These are phyloP conservation scores for Crepidodera aurea DNA, from an alignment of 2,888 invertebrate genomes.

Conservation along the genomic window DNA sequence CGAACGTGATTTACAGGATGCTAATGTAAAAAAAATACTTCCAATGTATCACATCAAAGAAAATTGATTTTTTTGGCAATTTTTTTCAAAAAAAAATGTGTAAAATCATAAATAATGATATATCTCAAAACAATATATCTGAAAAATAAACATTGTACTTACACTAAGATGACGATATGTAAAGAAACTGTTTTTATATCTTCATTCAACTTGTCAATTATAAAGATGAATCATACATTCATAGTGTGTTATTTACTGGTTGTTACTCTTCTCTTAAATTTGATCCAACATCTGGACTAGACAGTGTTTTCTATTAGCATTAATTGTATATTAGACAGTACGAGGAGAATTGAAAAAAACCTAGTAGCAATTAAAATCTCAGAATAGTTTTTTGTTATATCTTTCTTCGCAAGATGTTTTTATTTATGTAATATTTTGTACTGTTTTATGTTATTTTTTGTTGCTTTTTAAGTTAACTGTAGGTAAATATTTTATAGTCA, in stretches of 20 bases:
- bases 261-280: not conserved
- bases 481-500: too few relatives aligned
- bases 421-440: not conserved
- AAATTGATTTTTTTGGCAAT: too few relatives aligned
- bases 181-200: not conserved
- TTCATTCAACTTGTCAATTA: slow-evolving; percentile 1
- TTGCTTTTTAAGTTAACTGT: too few relatives aligned
- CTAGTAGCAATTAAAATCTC: not conserved
- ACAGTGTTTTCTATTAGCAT: slow-evolving; percentile 7
- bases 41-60: too few relatives aligned
- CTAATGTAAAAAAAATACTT: not conserved
- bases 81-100: too few relatives aligned
- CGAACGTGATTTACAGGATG: not conserved
- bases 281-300: slow-evolving; percentile 4
- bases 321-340: not conserved
- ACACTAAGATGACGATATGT: not conserved
- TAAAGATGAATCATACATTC: not conserved
- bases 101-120: too few relatives aligned
- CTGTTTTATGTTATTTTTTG: too few relatives aligned
- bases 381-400: not conserved
- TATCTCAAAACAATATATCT: not conserved
- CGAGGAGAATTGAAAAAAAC: not conserved
- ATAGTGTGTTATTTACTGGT: not conserved
- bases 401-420: not conserved
- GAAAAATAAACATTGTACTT: not conserved